Evolutionary conservation across 2,888 invertebrate genomes (phyloP), one percentile per base, ranked within the genome.

Genomic region (Pharmacophagus antenor): DNA sequence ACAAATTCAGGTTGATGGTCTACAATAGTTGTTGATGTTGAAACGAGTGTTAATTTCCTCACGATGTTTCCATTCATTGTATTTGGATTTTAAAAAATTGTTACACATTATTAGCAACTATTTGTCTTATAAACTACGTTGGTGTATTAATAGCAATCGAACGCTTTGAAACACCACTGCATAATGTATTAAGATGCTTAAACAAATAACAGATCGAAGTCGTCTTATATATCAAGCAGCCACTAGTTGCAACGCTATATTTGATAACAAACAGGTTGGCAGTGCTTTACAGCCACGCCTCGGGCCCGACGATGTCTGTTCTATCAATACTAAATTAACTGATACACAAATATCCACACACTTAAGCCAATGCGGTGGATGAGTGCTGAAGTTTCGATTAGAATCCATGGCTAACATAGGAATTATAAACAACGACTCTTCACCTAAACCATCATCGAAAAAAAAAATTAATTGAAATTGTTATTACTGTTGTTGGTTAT

Each of bases 241-340:
- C 52, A 61, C 52, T 23, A 56, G 56, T 56, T 56, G 56, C 56
- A 46, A 56, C 25, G 41, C 20, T 23, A 44, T 37, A 20, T 21
- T n/a, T n/a, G n/a, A n/a, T n/a, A 42, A 20, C 46, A 54, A 49
- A 51, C 46, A 48, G 23, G 61, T 62, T 61, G 64, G 67, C 67
- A 67, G 67, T 64, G 64, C 68, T 67, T 67, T 65, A 68, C 60
- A 63, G 56, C 61, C 60, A 67, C 78, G 69, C 64, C 67, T 52
- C 65, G 73, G 73, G 73, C 73, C 66, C 67, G 63, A 37, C 62
- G 65, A 68, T 65, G 63, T 67, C 63, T 70, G 63, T 74, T 65
- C 70, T 72, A 85, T 87, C 83, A 85, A 87, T 87, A 85, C 83
- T 87, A 80, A 82, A 85, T 80, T 72, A 65, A 70, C 65, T 72